A percentile compares a stretch with the other conserved stretches of the same genome.
Conservation (phyloP, 2,888 invertebrate genomes). For the Drosophila bunnanda region DNA sequence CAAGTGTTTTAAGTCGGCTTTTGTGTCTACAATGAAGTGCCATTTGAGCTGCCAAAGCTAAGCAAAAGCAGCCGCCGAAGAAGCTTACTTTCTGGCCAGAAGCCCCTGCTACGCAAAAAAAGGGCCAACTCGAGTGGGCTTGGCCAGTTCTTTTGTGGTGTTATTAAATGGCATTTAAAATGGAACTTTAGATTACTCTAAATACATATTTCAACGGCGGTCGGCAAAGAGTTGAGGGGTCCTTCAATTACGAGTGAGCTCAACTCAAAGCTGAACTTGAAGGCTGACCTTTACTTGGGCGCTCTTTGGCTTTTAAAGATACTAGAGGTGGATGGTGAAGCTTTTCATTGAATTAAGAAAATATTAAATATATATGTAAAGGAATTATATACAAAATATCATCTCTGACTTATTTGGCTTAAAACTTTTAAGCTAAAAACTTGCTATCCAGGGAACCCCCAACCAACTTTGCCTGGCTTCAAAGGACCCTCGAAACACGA, state of each 20-base stretch:
- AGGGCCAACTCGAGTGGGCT: conserved; percentile 36
- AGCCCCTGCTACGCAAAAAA: background rate
- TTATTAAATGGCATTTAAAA: conserved; percentile 74
- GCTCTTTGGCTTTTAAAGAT: background rate
- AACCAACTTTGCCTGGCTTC: background rate
- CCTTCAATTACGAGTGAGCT: conserved; percentile 34
- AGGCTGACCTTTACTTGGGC: conserved; percentile 12
- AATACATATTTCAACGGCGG: conserved; percentile 32
- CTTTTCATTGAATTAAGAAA: background rate
- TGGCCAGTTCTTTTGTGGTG: conserved; percentile 71
- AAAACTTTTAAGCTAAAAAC: background rate
- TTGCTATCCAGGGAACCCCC: background rate
- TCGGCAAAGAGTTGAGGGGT: conserved; percentile 19
- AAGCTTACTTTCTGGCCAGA: conserved; percentile 45
- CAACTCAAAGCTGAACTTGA: conserved; percentile 11
- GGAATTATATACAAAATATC: background rate
- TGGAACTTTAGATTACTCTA: conserved; percentile 68
- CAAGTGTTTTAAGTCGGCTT: conserved; percentile 81
- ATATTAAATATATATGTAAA: background rate
- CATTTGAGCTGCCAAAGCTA: conserved; percentile 62
- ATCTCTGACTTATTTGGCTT: background rate
- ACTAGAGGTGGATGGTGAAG: background rate
- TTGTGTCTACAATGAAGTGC: conserved; percentile 76
- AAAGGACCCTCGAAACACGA: background rate
- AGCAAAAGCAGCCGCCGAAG: conserved; percentile 30